These are phyloP conservation scores for Hyposoter dolosus DNA, from an alignment of 2,888 invertebrate species.

Conservation along the genomic window DNA sequence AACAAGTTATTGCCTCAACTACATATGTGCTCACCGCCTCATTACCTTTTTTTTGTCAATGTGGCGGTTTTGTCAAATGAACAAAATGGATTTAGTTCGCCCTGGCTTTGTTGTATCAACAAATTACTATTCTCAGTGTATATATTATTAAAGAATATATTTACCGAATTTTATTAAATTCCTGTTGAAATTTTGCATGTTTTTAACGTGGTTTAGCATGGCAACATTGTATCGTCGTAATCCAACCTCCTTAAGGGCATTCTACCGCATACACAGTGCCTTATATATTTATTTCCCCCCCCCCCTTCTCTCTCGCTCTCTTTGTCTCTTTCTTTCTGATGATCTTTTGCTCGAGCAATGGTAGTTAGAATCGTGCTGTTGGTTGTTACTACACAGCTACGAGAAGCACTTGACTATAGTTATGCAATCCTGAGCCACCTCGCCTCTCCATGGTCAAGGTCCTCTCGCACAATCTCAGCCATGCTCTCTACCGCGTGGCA, in stretches of 20 bases:
- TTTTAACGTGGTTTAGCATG: too few species aligned
- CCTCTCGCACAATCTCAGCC: conserved; percentile 69
- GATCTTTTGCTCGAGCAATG: conserved; percentile 62
- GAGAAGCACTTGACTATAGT: conserved; percentile 77
- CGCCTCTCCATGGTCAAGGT: conserved; percentile 81
- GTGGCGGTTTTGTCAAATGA: too few species aligned
- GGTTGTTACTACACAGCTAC: conserved; percentile 46
- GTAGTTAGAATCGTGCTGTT: conserved; percentile 68
- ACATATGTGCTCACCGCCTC: too few species aligned
- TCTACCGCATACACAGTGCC: conserved; percentile 47
- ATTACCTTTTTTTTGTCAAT: too few species aligned
- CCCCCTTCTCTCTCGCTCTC: background rate
- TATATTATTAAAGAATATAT: too few species aligned
- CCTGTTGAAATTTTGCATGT: too few species aligned
- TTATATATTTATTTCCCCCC: conserved; percentile 8
- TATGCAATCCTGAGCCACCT: conserved; percentile 79
- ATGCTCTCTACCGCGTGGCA: conserved; percentile 38
- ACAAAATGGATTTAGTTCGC: too few species aligned
- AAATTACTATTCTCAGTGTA: too few species aligned
- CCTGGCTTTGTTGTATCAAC: too few species aligned
- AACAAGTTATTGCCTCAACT: too few species aligned
- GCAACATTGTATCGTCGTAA: too few species aligned
- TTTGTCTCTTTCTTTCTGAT: background rate
- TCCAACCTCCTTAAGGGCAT: conserved; percentile 28
- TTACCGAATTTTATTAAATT: too few species aligned